These are phyloP conservation scores for Eurytoma californica DNA, from an alignment of 2,888 invertebrate species.

Conservation along the genomic window DNA sequence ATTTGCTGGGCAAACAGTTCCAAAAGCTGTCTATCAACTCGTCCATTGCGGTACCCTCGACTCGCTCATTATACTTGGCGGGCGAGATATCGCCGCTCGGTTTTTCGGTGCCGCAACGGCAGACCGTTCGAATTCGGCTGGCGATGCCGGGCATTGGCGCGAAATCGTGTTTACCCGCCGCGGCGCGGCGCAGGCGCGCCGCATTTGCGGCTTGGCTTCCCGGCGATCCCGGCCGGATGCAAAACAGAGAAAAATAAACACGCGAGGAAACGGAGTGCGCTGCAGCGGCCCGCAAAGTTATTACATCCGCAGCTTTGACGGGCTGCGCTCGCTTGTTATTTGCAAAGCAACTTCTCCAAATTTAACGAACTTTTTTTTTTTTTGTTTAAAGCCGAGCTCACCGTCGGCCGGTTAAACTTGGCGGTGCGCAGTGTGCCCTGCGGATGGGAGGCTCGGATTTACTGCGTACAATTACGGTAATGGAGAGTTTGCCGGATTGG, in stretches of 20 bases:
- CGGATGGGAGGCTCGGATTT: background rate
- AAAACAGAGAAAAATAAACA: constrained; percentile 13
- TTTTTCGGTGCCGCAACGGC: no score
- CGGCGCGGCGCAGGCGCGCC: no score
- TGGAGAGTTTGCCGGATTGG: background rate
- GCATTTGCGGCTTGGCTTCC: no score
- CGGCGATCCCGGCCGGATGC: background rate
- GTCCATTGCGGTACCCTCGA: no score
- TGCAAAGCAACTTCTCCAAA: background rate
- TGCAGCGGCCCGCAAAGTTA: constrained; percentile 9
- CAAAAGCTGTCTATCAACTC: no score
- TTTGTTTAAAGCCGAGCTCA: background rate
- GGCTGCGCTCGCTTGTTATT: constrained; percentile 18
- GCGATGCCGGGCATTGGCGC: no score
- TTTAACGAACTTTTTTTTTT: background rate
- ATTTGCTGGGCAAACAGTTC: no score
- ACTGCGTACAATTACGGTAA: background rate
- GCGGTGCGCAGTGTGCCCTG: background rate
- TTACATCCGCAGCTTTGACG: constrained; percentile 43
- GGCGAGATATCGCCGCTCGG: no score
- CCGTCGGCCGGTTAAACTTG: background rate
- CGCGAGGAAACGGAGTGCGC: constrained; percentile 15
- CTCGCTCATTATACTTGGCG: no score
- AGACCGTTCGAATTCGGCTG: no score
- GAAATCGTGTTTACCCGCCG: no score